Evolutionary conservation across 2,888 invertebrate genomes (phyloP), one percentile per base, ranked within the genome.

Genomic region (Orgyia antiqua): DNA sequence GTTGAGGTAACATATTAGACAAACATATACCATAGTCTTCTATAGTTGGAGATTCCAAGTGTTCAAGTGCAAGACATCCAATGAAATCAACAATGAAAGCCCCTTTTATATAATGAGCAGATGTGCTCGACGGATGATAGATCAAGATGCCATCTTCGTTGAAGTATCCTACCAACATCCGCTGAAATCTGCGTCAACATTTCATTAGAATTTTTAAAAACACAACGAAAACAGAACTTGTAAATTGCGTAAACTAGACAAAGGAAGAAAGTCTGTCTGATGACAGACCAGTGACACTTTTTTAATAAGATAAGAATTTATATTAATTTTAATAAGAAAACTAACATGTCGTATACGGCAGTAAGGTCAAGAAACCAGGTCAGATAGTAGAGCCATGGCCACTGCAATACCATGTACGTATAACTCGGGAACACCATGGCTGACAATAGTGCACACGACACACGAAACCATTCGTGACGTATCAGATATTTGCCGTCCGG

Each of bases 121-220:
- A 72, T 0, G 80, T 79, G 39, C 75, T 79, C 4, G 64, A 54
- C 1, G 82, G 82, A 26, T 82, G 82, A 41, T 72, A 78, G 8
- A 82, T 66, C 33, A 80, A 52, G 15, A 77, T 60, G 0, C 78
- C 77, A 0, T 47, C 46, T 1, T 61, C 61, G 33, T 74, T 72
- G 57, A 61, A 82, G 36, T 76, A 80, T 0, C 75, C 80, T 10
- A 82, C 62, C 24, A 80, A 41, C 71, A 79, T 71, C 1, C 82
- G 62, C 49, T 79, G 79, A 8, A 75, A 34, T 20, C 82, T 79
- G 6, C 11, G n/a, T n/a, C n/a, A n/a, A n/a, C n/a, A 5, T 13
- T 2, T 13, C 4, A 24, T 10, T 10, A 3, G 1, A 17, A 12
- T 17, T 5, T 5, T 17, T 17, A 17, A 5, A 17, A 7, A 17